Conservation (phyloP, 2,888 invertebrate species). For the Phyllotreta cruciferae region DNA sequence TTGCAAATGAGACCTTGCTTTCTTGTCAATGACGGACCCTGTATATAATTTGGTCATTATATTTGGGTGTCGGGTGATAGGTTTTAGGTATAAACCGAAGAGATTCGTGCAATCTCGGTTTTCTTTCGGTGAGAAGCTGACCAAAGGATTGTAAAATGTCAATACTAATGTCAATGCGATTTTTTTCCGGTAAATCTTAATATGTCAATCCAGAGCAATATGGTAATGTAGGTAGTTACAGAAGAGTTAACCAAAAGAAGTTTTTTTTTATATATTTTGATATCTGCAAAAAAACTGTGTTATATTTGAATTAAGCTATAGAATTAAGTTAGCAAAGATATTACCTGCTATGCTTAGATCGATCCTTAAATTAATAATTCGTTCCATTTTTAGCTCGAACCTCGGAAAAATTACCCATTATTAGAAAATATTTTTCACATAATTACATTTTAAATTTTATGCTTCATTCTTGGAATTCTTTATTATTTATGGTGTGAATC, state of each 20-base stretch:
- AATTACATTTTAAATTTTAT: slow-evolving; percentile 1
- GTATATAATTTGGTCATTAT: slow-evolving; percentile 46
- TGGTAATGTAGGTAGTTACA: slow-evolving; percentile 59
- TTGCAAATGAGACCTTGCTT: not conserved
- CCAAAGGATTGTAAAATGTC: slow-evolving; percentile 60
- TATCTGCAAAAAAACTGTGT: slow-evolving; percentile 58
- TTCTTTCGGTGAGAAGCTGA: slow-evolving; percentile 54
- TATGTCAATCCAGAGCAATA: slow-evolving; percentile 63
- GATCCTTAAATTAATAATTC: slow-evolving; percentile 35
- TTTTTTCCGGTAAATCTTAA: slow-evolving; percentile 55
- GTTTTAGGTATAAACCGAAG: slow-evolving; percentile 41
- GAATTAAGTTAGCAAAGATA: slow-evolving; percentile 52
- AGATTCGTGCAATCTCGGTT: slow-evolving; percentile 22
- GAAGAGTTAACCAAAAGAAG: slow-evolving; percentile 52
- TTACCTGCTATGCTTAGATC: slow-evolving; percentile 40
- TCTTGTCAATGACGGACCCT: slow-evolving; percentile 19
- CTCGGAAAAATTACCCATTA: not conserved
- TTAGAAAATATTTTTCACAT: not conserved
- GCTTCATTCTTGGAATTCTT: not conserved
- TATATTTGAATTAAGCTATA: slow-evolving; percentile 58
- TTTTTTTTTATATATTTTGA: slow-evolving; percentile 60
- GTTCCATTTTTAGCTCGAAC: not conserved
- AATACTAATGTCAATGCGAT: slow-evolving; percentile 61
- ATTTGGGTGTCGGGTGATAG: slow-evolving; percentile 50
- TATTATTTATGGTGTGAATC: not conserved